A percentile compares a stretch with the other conserved stretches of the same genome.
Evolutionary conservation across 2,113 vertebrate genomes (phyloP).

Genomic region (Hepsetus odoe): DNA sequence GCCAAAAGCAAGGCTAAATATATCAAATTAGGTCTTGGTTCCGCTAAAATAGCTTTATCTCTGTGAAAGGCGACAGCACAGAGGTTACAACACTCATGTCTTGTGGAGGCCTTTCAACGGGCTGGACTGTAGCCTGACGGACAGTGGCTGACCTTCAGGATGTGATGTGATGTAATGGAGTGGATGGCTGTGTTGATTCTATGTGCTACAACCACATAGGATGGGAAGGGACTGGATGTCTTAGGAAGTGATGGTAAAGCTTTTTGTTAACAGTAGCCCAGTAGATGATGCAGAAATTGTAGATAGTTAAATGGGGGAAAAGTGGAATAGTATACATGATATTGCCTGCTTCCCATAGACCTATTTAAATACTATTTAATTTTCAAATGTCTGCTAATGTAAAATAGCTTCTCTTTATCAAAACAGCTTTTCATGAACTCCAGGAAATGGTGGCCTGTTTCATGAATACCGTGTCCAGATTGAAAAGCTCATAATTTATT

Average conservation of each 20-base stretch:
- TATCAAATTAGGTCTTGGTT: slow-evolving; percentile 55
- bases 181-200: neutral
- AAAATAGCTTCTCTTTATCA: neutral
- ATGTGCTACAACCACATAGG: neutral
- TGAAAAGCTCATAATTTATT: neutral
- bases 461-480: neutral
- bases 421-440: neutral
- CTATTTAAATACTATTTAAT: neutral
- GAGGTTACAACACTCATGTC: slow-evolving; percentile 61
- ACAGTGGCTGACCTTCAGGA: slow-evolving; percentile 19
- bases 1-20: slow-evolving; percentile 62
- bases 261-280: neutral
- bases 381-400: neutral
- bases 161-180: slow-evolving; percentile 53
- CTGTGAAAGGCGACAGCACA: slow-evolving; percentile 58
- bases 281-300: neutral
- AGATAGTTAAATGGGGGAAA: neutral
- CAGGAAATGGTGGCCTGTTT: neutral
- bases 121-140: slow-evolving; percentile 16
- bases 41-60: slow-evolving; percentile 68
- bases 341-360: neutral
- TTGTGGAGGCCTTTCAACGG: slow-evolving; percentile 39
- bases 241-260: neutral
- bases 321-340: neutral
- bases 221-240: neutral